Evolutionary conservation across 2,113 vertebrate genomes (phyloP), one percentile per base, ranked within the genome.

Genomic region (Hippolais icterina): DNA sequence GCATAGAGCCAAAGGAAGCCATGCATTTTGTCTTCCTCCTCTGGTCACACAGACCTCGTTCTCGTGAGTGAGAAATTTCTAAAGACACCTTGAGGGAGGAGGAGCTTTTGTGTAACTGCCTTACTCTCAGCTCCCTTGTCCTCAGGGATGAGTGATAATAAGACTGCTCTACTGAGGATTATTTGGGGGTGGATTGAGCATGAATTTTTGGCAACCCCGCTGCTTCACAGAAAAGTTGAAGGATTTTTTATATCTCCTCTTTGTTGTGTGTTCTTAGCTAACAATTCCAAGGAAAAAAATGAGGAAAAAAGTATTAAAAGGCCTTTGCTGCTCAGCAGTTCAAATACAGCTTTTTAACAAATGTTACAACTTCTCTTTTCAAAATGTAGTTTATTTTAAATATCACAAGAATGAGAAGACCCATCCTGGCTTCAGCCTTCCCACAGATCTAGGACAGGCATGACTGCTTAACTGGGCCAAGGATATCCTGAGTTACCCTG

Each of bases 221-320:
- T 70, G 71, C 71, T 93, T 88, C 71, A 80, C 42, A 93, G 54
- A 70, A 71, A 88, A 88, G 54, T 31, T 78, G 54, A 70, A 96
- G 68, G 14, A 81, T 86, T 68, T 76, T 95, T 83, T 92, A 78
- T 81, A 77, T 42, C 54, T 92, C 56, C 42, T 76, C 53, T 86
- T 90, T 83, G 70, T 83, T 93, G 39, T 59, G 10, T 56, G 71
- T 70, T 93, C 56, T 81, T n/a, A 92, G 47, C 35, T 75, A 86
- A 93, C 64, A 89, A 74, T 86, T 95, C 50, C 71, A 93, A 96
- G 35, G 27, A 35, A 89, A 92, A 93, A 42, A 72, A 54, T 47
- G 85, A 66, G 47, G 57, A 46, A 39, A 72, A 69, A 79, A 50
- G 37, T 63, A 74, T 77, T 92, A 77, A 81, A 88, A 80, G 17